phyloP scores from a whole-genome alignment of 2,797 vertebrate species.

The Diplodus sargus region DNA sequence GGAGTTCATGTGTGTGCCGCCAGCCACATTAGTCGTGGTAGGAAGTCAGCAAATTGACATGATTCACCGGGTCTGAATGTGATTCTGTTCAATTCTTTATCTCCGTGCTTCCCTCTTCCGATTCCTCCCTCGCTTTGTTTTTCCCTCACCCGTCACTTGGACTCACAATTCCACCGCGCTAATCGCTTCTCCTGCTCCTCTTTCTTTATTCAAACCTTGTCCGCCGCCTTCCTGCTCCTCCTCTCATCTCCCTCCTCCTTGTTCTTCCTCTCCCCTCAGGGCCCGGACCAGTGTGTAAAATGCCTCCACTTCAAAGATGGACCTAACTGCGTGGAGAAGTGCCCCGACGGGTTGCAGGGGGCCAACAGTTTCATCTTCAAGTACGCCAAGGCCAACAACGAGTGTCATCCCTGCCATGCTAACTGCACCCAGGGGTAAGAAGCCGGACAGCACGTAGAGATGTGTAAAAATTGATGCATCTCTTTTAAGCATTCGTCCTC shows the following conservation, averaged over 20 bases:
- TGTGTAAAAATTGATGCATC: background rate
- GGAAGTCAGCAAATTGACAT: slow-evolving; percentile 64
- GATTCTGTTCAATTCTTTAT: slow-evolving; percentile 44
- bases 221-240: background rate
- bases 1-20: slow-evolving; percentile 37
- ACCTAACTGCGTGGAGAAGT: slow-evolving; percentile 97
- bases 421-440: slow-evolving; percentile 98
- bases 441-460: slow-evolving; percentile 8
- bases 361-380: slow-evolving; percentile 98
- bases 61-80: slow-evolving; percentile 61
- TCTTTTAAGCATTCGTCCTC: slow-evolving; percentile 35
- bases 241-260: slow-evolving; percentile 35
- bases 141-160: slow-evolving; percentile 20
- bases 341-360: slow-evolving; percentile 95
- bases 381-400: slow-evolving; percentile 93
- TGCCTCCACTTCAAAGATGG: slow-evolving; percentile 97
- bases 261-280: slow-evolving; percentile 78
- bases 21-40: slow-evolving; percentile 43
- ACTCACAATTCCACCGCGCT: background rate
- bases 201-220: slow-evolving; percentile 34
- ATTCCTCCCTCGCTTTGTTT: slow-evolving; percentile 24
- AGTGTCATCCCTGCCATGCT: slow-evolving; percentile 94
- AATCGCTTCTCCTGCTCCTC: slow-evolving; percentile 28
- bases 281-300: slow-evolving; percentile 94
- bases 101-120: slow-evolving; percentile 17